A percentile compares a stretch with the other conserved stretches of the same genome.
These are phyloP conservation scores for Eulemur macaco DNA, from an alignment of 2,113 vertebrate species.

Conservation along the genomic window DNA sequence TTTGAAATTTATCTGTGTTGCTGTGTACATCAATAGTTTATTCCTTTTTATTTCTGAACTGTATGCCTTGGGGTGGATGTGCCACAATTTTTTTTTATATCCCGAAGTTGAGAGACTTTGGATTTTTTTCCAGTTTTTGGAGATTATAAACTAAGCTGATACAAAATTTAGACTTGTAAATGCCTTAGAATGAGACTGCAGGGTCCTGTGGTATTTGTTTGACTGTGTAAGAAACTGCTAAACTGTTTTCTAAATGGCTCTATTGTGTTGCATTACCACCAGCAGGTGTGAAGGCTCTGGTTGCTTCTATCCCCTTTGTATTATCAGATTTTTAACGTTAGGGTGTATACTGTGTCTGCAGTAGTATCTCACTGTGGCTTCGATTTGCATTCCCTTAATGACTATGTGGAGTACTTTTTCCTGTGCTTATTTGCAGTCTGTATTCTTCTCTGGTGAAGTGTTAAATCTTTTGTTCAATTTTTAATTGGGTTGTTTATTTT, in stretches of 20 bases:
- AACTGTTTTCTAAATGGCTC: background rate
- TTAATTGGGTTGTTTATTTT: background rate
- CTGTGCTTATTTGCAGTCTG: background rate
- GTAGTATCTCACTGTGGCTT: background rate
- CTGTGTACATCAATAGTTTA: background rate
- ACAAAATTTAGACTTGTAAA: background rate
- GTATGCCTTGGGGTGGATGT: background rate
- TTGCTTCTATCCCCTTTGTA: background rate
- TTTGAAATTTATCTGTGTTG: background rate
- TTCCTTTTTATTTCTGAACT: background rate
- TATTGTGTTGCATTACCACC: background rate
- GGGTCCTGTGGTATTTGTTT: background rate
- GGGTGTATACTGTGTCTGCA: background rate
- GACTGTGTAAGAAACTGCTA: background rate
- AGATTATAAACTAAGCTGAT: background rate
- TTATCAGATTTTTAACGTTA: background rate
- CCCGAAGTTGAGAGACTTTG: background rate
- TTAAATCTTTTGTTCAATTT: background rate
- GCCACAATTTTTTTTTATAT: background rate
- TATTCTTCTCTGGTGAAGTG: background rate
- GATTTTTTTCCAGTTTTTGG: background rate
- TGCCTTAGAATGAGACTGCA: background rate
- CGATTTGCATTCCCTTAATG: background rate
- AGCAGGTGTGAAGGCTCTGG: background rate
- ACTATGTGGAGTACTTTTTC: background rate